Percentiles rank a stretch among this genome's conserved stretches.
Evolutionary conservation across 2,888 invertebrate species (phyloP).

Genomic region (Pseudeuparius sepicola): DNA sequence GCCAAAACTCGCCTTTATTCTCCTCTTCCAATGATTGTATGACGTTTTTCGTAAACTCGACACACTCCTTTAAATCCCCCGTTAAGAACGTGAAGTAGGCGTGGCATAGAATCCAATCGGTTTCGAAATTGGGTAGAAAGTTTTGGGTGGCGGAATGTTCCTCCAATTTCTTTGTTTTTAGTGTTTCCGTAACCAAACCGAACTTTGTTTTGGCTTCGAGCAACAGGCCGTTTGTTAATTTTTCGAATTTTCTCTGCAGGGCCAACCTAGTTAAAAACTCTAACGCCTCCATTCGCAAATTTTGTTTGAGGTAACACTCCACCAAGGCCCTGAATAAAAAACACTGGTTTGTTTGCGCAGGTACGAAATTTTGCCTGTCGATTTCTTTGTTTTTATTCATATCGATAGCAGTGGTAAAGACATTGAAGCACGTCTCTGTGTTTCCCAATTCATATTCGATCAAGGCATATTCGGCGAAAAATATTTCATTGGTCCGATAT

Average conservation of each 20-base stretch:
- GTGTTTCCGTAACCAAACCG: too few relatives aligned
- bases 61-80: slow-evolving; percentile 31
- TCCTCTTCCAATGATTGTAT: slow-evolving; percentile 28
- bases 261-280: slow-evolving; percentile 29
- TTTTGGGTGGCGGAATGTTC: too few relatives aligned
- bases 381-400: slow-evolving; percentile 29
- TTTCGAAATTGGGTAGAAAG: slow-evolving; percentile 38
- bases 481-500: slow-evolving; percentile 46
- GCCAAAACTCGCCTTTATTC: too few relatives aligned
- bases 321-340: slow-evolving; percentile 38
- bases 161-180: too few relatives aligned
- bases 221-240: slow-evolving; percentile 27
- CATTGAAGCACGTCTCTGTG: slow-evolving; percentile 40
- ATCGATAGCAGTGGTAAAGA: slow-evolving; percentile 42
- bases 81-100: slow-evolving; percentile 43
- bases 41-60: slow-evolving; percentile 33
- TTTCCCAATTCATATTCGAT: slow-evolving; percentile 47
- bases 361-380: slow-evolving; percentile 26
- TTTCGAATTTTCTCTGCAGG: slow-evolving; percentile 23
- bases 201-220: slow-evolving; percentile 31
- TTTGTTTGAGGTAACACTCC: slow-evolving; percentile 22
- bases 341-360: slow-evolving; percentile 33
- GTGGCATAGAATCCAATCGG: slow-evolving; percentile 45
- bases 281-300: slow-evolving; percentile 25
- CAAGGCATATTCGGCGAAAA: slow-evolving; percentile 54